Base-by-base conservation (phyloP, 1,140 invertebrate genomes). In the Zeugodacus cucurbitae region DNA sequence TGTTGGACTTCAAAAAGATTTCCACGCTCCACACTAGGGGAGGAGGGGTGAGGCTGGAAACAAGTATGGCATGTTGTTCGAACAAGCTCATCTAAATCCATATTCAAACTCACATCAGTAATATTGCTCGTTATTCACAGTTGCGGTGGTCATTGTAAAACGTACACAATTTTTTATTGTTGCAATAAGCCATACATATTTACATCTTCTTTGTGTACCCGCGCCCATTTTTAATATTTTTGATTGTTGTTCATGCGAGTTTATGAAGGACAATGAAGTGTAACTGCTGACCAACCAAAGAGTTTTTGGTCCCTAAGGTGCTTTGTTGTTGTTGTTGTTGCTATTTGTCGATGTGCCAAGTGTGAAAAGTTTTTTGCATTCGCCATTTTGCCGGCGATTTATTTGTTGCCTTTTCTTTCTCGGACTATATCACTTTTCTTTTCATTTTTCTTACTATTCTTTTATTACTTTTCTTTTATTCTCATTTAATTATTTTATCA, bases 1-100 rank as follows among this genome's bases (percentile, higher is more conserved):
- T 86, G 41, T 11, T n/a, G n/a, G 10, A 54, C 82, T 86, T 86
- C 82, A 86, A 86, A 86, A 86, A 41, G 82, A 86, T 86, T 57
- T 86, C 82, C 26, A 86, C n/a, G 57, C 48, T 54, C 82, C 54
- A 32, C 20, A 11, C 67, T n/a, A n/a, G n/a, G n/a, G 34, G 67
- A 34, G 26, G 64, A 62, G n/a, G 6, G n/a, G 58, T 62, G 58
- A 26, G 22, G 58, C 26, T 26, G 22, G 17, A 3, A 8, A 54
- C 48, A 54, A 11, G 58, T 62, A 22, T 26, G 58, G 58, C 26
- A 74, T 37, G 29, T 32, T 41, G 17, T 37, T 74, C 34, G 32
- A 74, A n/a, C 67, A 74, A 37, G 67, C 67, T 22, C 34, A 74
- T 74, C 34, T 74, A 41, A 41, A 74, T 74, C 34, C 34, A 74